Evolutionary conservation across 2,888 invertebrate genomes (phyloP), one percentile per base, ranked within the genome.

Genomic region (Heliconius erato): DNA sequence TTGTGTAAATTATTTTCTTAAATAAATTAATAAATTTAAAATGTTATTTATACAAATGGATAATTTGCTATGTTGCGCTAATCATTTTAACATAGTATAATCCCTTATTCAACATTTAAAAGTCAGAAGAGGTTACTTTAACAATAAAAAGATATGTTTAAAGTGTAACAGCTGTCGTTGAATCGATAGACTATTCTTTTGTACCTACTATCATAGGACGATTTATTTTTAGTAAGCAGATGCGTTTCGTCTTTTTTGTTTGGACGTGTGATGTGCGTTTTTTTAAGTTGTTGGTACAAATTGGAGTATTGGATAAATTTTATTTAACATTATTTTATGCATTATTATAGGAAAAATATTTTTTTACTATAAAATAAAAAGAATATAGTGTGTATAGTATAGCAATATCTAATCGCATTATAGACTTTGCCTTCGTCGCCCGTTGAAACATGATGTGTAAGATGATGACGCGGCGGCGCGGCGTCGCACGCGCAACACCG

Each of bases 341-440:
- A 54, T 6, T 16, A 49, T 2, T 54, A 14, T 44, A 44, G 12
- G n/a, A 4, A 14, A 14, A 14, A 14, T 49, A 14, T 14, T 49
- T 49, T 49, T 32, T 63, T 49, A 35, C 0, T 69, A 28, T 79
- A 69, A 69, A n/a, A n/a, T 69, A 59, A 14, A 49, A 49, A 49
- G 0, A 49, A 49, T 40, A 40, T 40, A 40, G 40, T 40, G 11
- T 32, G 40, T 9, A 59, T 11, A 14, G 14, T 79, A 74, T 63
- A 79, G 40, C 11, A 68, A 68, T 71, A 7, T 72, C 54, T 74
- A 54, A 74, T 74, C 74, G 23, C 16, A 26, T 59, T 40, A 7
- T 76, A 77, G 83, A 84, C 81, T 84, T 83, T 84, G 80, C 44
- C 74, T 83, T 78, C 79, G 35, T n/a, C 54, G 74, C 67, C 67